These are phyloP conservation scores for Xenopus petersii DNA, from an alignment of 2,797 vertebrate species.

Conservation along the genomic window DNA sequence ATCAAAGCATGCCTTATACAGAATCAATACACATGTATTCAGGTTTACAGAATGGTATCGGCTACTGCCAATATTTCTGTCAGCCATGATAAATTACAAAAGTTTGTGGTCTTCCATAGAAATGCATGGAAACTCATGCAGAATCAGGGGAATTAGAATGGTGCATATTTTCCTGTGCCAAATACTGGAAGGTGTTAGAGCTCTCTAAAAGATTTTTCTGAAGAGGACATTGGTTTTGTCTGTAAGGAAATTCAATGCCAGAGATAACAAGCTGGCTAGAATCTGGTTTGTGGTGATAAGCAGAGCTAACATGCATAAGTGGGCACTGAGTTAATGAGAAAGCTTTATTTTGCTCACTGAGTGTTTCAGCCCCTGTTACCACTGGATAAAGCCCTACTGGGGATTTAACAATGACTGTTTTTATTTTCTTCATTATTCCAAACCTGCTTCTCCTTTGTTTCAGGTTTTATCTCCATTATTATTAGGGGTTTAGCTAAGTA, in stretches of 20 bases:
- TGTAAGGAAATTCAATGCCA: slow-evolving; percentile 22
- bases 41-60: background rate
- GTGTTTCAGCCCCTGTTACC: background rate
- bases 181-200: slow-evolving; percentile 28
- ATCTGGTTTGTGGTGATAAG: slow-evolving; percentile 31
- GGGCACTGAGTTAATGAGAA: slow-evolving; percentile 16
- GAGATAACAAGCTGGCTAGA: slow-evolving; percentile 30
- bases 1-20: background rate
- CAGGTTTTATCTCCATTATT: background rate
- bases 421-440: background rate
- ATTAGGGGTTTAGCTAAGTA: background rate
- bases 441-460: background rate
- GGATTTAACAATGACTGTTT: background rate
- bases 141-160: background rate
- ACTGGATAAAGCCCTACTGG: background rate
- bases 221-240: slow-evolving; percentile 18
- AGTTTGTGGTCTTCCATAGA: slow-evolving; percentile 1
- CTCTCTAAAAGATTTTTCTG: slow-evolving; percentile 8
- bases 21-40: background rate
- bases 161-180: slow-evolving; percentile 21
- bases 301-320: slow-evolving; percentile 9
- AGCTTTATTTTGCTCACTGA: background rate
- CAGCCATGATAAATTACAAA: slow-evolving; percentile 8
- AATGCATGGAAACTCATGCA: slow-evolving; percentile 2
- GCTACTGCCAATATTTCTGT: slow-evolving; percentile 2